Base-by-base conservation (phyloP, 2,113 vertebrate genomes). In the Nyctibius bracteatus region DNA sequence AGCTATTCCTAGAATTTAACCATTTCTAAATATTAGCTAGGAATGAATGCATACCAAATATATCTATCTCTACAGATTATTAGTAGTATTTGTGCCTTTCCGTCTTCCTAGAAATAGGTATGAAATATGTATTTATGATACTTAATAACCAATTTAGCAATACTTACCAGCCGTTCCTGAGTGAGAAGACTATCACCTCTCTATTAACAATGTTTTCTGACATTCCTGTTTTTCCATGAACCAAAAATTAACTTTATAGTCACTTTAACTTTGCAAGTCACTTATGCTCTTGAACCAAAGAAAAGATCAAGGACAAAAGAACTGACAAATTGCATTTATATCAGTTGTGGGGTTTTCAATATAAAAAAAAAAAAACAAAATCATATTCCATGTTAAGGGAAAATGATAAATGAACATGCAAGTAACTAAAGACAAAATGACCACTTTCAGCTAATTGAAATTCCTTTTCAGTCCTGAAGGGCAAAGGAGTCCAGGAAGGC, bases 321-420 rank as follows among this genome's bases (percentile, higher is more conserved):
- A 92, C 0, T 21, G 17, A 61, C 28, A 85, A 61, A 65, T 4
- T 30, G 3, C 7, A 44, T 57, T 82, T 83, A 15, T 24, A 65
- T n/a, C 13, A 28, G 16, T 30, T 51, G 3, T 31, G 0, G 0
- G 6, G 0, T 7, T 2, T 2, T 61, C 52, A 5, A 41, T 24
- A 46, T 23, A 9, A 88, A 84, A 67, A 80, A 46, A 46, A 2
- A 1, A 4, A 43, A 8, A 31, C 17, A 70, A 89, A 91, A 47
- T 58, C 31, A n/a, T n/a, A 68, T n/a, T 71, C 30, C 23, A 14
- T 13, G 28, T 77, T 58, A 75, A 86, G 18, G 0, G 2, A 84
- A 86, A 23, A 68, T 1, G 2, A 57, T 24, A 73, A 79, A 79
- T 28, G 2, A 39, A 90, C 85, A 5, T 55, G 6, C 4, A 2